These are phyloP conservation scores for Drosophila melanogaster DNA, from an alignment of 1,140 invertebrate genomes.

Conservation along the genomic window DNA sequence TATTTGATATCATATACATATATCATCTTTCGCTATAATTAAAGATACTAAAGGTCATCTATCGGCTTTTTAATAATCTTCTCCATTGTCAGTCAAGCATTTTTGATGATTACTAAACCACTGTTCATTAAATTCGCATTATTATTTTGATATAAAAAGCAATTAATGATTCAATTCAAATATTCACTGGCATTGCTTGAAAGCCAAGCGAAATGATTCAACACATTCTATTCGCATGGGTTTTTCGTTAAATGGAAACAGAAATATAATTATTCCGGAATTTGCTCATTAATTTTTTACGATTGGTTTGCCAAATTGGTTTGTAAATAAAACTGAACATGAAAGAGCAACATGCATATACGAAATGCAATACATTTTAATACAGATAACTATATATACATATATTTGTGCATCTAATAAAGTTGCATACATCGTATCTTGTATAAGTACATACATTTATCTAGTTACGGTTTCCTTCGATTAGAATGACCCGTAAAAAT, in stretches of 20 bases:
- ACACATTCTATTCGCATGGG: background rate
- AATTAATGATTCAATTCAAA: conserved; percentile 19
- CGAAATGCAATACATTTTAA: background rate
- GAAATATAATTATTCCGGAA: conserved; percentile 21
- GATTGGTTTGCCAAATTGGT: background rate
- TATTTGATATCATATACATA: no score
- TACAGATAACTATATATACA: background rate
- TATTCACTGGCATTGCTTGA: background rate
- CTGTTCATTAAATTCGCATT: conserved; percentile 11
- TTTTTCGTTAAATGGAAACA: background rate
- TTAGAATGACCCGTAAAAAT: no score
- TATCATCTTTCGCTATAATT: background rate
- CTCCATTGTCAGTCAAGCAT: background rate
- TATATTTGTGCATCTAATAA: background rate
- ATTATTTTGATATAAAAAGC: conserved; percentile 21
- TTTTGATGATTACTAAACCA: background rate
- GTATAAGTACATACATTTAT: no score
- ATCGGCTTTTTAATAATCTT: background rate
- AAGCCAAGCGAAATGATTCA: conserved; percentile 8
- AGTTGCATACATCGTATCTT: no score
- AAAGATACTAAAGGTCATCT: background rate
- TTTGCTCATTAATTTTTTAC: conserved; percentile 8
- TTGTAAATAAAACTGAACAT: background rate
- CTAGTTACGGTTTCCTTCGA: no score
- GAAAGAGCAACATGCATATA: background rate